These are phyloP conservation scores for Himalopsyche japonica DNA, from an alignment of 2,888 invertebrate species.

Conservation along the genomic window DNA sequence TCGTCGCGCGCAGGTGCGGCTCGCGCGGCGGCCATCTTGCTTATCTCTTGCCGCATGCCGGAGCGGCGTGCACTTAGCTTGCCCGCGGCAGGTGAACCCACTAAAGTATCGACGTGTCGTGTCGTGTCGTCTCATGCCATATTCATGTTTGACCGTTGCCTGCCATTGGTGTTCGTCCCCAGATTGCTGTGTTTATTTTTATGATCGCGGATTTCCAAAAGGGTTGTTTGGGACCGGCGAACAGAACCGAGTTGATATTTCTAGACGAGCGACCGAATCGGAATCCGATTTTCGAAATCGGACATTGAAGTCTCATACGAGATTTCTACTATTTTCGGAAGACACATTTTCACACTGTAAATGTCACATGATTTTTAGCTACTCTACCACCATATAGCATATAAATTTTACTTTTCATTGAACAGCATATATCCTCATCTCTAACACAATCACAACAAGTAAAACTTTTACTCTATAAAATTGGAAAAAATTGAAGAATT, in stretches of 20 bases:
- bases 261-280: background rate
- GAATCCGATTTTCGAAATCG: background rate
- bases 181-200: background rate
- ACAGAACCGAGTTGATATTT: background rate
- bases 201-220: background rate
- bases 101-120: conserved; percentile 60
- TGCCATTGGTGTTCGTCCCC: conserved; percentile 13
- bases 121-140: conserved; percentile 43
- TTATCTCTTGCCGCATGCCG: conserved; percentile 85
- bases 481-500: too few relatives aligned
- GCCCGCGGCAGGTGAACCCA: conserved; percentile 62
- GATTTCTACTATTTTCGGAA: too few relatives aligned
- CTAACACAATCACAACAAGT: too few relatives aligned
- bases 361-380: too few relatives aligned
- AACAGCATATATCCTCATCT: too few relatives aligned
- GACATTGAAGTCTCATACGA: too few relatives aligned
- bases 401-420: too few relatives aligned
- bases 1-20: conserved; percentile 90
- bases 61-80: conserved; percentile 53
- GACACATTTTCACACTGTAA: too few relatives aligned
- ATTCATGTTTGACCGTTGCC: conserved; percentile 46
- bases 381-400: too few relatives aligned
- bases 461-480: too few relatives aligned
- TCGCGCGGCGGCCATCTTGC: conserved; percentile 91
- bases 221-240: background rate